These are phyloP conservation scores for Lasioglossum lativentre DNA, from an alignment of 2,888 invertebrate genomes.

Conservation along the genomic window DNA sequence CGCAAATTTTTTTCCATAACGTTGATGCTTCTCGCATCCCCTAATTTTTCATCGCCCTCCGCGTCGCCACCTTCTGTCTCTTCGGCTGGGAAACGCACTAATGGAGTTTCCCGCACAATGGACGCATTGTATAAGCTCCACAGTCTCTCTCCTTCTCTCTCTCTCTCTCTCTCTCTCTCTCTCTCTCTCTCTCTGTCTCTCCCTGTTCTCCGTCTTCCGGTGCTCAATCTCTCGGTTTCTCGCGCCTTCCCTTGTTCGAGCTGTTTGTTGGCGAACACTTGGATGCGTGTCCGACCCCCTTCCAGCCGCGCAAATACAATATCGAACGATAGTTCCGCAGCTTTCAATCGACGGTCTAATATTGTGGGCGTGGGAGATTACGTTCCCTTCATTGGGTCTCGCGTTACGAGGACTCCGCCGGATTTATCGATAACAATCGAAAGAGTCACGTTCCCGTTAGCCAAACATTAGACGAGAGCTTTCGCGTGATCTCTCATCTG, in stretches of 20 bases:
- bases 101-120: conserved; percentile 71
- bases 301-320: conserved; percentile 64
- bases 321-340: conserved; percentile 56
- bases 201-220: conserved; percentile 13
- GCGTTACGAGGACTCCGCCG: neutral
- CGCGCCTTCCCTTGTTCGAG: conserved; percentile 21
- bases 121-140: conserved; percentile 59
- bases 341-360: conserved; percentile 41
- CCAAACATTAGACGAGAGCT: neutral
- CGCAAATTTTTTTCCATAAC: conserved; percentile 20
- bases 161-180: too few relatives aligned
- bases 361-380: conserved; percentile 23
- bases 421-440: neutral
- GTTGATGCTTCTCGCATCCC: conserved; percentile 32
- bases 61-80: conserved; percentile 18
- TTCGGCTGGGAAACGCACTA: conserved; percentile 50
- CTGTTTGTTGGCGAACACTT: conserved; percentile 45
- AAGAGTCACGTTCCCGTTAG: neutral
- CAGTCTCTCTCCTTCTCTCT: neutral
- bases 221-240: conserved; percentile 15
- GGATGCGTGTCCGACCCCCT: conserved; percentile 37
- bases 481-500: neutral
- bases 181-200: conserved; percentile 3
- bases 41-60: conserved; percentile 43
- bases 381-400: neutral